Evolutionary conservation across 2,888 invertebrate genomes (phyloP), one percentile per base, ranked within the genome.

Genomic region (Chymomyza amoena): DNA sequence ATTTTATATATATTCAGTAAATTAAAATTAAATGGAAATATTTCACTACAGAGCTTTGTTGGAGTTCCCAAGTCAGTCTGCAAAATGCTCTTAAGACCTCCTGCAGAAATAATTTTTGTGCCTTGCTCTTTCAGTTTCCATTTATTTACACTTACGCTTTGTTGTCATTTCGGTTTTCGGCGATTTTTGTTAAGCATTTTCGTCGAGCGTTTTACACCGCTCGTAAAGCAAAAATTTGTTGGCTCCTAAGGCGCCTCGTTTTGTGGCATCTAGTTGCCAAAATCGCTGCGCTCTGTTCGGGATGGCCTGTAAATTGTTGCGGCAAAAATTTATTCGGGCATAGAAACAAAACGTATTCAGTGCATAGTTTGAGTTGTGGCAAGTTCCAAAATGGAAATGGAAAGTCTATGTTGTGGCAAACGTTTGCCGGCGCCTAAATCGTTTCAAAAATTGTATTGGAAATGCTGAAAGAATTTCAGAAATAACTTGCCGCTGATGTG

Each of bases 191-290:
- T 75, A 80, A 84, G 84, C 84, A 76, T 84, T 82, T 81, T 83
- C 76, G 64, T 66, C 57, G 51, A 54, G 54, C 36, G 32, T 56
- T 63, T 16, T 64, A 25, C 25, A 4, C 51, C 66, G 75, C 79
- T 78, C 82, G 78, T 72, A 65, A 64, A 78, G 70, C 84, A 80
- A 54, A 54, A 18, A 18, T 74, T n/a, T 64, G 59, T 60, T 70
- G 79, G 81, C 80, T 76, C 77, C 80, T 80, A 70, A 69, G 72
- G 68, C 64, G 68, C 69, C 71, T 59, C 56, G 56, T 66, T 73
- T 64, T 69, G 63, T 68, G 79, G 81, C 83, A 75, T 81, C 79
- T 85, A 84, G 84, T 84, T 85, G 83, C 83, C 78, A 83, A 83
- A 75, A 81, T 77, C 81, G 76, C 69, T 74, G 85, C 84, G 73